phyloP scores from a whole-genome alignment of 2,888 invertebrate species.

The Venusia cambrica region DNA sequence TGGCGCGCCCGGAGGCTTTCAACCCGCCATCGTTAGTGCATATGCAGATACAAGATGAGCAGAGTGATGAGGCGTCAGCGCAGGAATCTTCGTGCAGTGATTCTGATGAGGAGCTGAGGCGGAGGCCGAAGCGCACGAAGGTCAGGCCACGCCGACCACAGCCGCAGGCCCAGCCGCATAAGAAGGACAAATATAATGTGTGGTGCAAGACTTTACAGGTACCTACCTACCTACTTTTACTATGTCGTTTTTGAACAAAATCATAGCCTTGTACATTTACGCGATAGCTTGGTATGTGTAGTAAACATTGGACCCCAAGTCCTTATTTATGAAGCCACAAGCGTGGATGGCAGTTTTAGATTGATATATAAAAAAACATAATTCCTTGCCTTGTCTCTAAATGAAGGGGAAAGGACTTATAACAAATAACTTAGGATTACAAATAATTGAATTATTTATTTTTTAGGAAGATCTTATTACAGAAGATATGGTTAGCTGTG shows the following conservation, averaged over 20 bases:
- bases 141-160: conserved; percentile 54
- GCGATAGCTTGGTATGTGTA: too few relatives aligned
- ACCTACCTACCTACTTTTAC: conserved; percentile 9
- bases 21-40: conserved; percentile 73
- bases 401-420: too few relatives aligned
- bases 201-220: conserved; percentile 85
- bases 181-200: conserved; percentile 87
- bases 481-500: conserved; percentile 89
- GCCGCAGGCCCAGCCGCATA: conserved; percentile 57
- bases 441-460: too few relatives aligned
- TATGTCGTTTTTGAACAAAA: too few relatives aligned
- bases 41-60: conserved; percentile 81
- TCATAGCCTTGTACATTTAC: too few relatives aligned
- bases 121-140: conserved; percentile 78
- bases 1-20: conserved; percentile 78
- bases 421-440: too few relatives aligned
- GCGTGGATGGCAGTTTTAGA: too few relatives aligned
- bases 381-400: too few relatives aligned
- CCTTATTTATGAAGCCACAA: too few relatives aligned
- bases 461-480: conserved; percentile 90
- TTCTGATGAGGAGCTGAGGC: conserved; percentile 80
- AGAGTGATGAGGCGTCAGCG: conserved; percentile 79
- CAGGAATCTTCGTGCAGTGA: conserved; percentile 77
- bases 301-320: too few relatives aligned
- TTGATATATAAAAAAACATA: too few relatives aligned